Base-by-base conservation (phyloP, 2,113 vertebrate species). In the Pycnonotus jocosus region DNA sequence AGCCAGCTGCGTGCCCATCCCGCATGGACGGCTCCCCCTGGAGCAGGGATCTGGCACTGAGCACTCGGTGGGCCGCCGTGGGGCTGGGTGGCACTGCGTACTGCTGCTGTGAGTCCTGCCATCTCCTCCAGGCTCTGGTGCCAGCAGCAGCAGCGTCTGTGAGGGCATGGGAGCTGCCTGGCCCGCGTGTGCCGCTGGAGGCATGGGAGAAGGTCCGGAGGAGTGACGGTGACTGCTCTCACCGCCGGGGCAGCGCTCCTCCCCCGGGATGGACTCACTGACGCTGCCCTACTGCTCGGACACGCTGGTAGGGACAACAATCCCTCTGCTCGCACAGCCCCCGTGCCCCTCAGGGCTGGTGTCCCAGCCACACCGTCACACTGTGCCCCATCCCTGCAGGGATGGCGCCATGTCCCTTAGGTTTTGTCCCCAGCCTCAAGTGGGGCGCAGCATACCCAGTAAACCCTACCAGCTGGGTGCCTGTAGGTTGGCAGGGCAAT, bases 171-270 rank as follows among this genome's bases (percentile, higher is more conserved):
- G 56, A 61, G 28, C 48, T 64, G 40, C n/a, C 48, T 64, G 40
- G 31, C 27, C 30, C 35, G 11, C 4, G 0, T 1, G 4, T 23
- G 42, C 19, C 3, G 0, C 0, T 17, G 38, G 57, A 18, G 5
- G 31, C 61, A 47, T 2, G 47, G 19, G 12, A 66, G 62, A 38
- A 23, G 51, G 42, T 22, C 56, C 4, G 7, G 28, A 3, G 2
- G 9, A 44, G 14, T 10, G 19, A 44, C 3, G 24, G 47, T 8
- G 45, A 24, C 77, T 38, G 22, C 11, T 44, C 1, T 3, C 51
- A 38, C 38, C 11, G 38, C 2, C 2, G 42, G 6, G 27, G 9
- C 72, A 56, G 56, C 2, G 2, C n/a, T 81, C 56, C 40, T 61
- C 31, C 57, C 33, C 42, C 4, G 3, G 20, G 16, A 50, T 0